These are phyloP conservation scores for Clunio marinus DNA, from an alignment of 2,888 invertebrate species.

Conservation along the genomic window DNA sequence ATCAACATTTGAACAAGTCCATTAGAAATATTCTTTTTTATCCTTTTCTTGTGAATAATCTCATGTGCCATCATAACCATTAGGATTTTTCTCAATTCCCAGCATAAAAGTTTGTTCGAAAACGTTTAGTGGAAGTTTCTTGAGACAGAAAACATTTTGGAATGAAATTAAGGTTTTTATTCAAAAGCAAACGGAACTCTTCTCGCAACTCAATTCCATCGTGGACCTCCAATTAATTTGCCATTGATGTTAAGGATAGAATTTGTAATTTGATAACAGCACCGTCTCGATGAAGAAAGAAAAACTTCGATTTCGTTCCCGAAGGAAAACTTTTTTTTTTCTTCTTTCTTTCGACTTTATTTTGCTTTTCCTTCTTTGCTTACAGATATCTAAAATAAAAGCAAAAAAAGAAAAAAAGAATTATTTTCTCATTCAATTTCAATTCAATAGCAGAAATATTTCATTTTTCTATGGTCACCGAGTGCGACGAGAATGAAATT, in stretches of 20 bases:
- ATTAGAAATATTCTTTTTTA: not conserved
- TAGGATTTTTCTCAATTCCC: not conserved
- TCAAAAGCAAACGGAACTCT: not conserved
- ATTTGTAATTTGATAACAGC: not conserved
- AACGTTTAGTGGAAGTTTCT: not conserved
- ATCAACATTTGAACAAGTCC: conserved; percentile 11
- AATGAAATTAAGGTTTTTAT: not conserved
- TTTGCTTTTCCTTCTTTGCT: not conserved
- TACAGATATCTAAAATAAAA: not conserved
- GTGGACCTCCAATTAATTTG: conserved; percentile 23
- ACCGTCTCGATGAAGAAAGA: too few relatives aligned
- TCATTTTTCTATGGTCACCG: too few relatives aligned
- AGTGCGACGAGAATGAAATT: not conserved
- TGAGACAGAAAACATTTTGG: not conserved
- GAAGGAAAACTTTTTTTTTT: conserved; percentile 12
- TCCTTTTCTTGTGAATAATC: not conserved
- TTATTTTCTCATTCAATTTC: conserved; percentile 18
- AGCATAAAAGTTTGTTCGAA: not conserved
- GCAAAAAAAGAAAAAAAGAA: not conserved
- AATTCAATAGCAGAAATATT: conserved; percentile 15
- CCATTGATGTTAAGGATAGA: not conserved
- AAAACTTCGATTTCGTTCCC: not conserved
- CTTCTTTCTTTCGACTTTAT: not conserved
- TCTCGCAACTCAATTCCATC: not conserved
- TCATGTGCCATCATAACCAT: not conserved